Base-by-base conservation (phyloP, 2,113 vertebrate genomes). In the Pyxicephalus adspersus region DNA sequence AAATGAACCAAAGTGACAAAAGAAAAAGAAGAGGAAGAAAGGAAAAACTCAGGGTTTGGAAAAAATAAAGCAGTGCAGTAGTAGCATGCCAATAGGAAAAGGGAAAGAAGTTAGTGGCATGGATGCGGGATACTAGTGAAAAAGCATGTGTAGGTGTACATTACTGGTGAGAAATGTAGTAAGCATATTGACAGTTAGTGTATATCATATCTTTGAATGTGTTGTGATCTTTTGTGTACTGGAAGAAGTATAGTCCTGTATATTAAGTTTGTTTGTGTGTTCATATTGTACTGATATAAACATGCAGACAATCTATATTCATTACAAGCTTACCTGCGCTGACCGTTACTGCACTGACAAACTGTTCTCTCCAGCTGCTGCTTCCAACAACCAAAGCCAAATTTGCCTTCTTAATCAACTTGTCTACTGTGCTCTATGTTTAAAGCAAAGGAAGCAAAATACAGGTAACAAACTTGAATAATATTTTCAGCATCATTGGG, bases 361-460 rank as follows among this genome's bases (percentile, higher is more conserved):
- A 95, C 89, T 95, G 94, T 85, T 95, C 94, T 66, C 93, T 90
- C 94, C 94, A 95, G 87, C 93, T 94, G 86, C 93, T 93, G 90
- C 93, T 95, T 55, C 94, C 93, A 85, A 95, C 94, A 79, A 94
- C 94, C 85, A 95, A 87, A 29, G 94, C 93, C 85, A 95, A 88
- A 87, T 94, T 95, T 0, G 94, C 94, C 89, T 95, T 95, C 87
- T 95, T 95, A 61, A 95, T 95, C 86, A 95, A 88, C 87, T 95
- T 95, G 86, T 95, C 94, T 83, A 95, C 94, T 0, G 93, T 95
- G 88, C 90, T 95, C 94, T 95, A 86, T 58, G 51, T 87, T 45
- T 84, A 51, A 63, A 64, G 4, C 25, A 67, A 80, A 45, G 45
- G 28, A 29, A 11, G 38, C 38, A 45, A 45, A 13, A 13, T 13